phyloP scores from a whole-genome alignment of 2,797 vertebrate species.

The Gallinago solitaria region DNA sequence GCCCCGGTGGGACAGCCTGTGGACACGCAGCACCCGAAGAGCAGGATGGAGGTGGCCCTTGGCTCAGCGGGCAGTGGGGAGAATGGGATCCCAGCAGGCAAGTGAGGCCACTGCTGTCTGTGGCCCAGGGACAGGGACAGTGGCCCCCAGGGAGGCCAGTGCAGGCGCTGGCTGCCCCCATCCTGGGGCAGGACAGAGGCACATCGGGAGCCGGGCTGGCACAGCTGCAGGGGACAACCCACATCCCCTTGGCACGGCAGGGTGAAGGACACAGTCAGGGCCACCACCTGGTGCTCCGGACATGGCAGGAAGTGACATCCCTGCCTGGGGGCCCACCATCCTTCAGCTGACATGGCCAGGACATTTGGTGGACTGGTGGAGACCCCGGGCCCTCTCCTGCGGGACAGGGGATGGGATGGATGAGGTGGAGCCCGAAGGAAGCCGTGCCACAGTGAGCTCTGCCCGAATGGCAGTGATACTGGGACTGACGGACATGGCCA shows the following conservation, averaged over 20 bases:
- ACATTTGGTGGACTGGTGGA: background rate
- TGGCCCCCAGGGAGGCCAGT: background rate
- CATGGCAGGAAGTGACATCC: background rate
- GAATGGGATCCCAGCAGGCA: constrained; percentile 26
- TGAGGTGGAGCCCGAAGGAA: background rate
- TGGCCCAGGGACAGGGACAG: accelerated
- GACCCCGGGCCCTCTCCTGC: background rate
- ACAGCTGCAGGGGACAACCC: background rate
- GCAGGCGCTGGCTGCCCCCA: accelerated
- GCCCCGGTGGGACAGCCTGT: background rate
- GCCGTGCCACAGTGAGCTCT: background rate
- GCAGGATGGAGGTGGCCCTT: background rate
- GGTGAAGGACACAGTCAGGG: background rate
- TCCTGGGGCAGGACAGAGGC: background rate
- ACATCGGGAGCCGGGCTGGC: accelerated
- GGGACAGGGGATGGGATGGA: background rate
- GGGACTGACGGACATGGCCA: background rate
- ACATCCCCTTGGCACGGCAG: accelerated
- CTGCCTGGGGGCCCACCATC: background rate
- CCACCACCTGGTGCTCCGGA: background rate
- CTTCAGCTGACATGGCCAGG: background rate
- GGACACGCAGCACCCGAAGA: background rate
- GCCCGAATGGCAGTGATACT: background rate
- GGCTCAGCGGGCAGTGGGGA: background rate
- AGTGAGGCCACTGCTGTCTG: background rate